phyloP scores from a whole-genome alignment of 1,140 invertebrate species.

The Panagrolaimus sp. region DNA sequence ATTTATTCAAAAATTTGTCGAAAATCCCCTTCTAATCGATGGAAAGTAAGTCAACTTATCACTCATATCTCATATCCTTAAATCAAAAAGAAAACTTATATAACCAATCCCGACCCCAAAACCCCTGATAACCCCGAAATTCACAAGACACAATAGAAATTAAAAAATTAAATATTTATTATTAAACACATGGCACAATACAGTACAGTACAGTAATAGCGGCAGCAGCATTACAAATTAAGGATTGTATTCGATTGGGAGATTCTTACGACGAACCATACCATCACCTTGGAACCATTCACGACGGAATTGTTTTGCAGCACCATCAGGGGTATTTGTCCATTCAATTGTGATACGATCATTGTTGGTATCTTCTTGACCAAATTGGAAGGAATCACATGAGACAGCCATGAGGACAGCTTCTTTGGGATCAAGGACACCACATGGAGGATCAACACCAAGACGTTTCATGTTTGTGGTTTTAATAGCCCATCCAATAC shows the following conservation, averaged over 20 bases:
- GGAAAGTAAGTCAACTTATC: conserved; percentile 54
- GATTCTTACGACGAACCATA: conserved; percentile 48
- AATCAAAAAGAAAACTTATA: no score
- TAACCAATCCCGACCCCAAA: no score
- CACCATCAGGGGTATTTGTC: conserved; percentile 45
- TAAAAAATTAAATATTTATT: no score
- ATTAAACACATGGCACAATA: no score
- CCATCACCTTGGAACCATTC: conserved; percentile 49
- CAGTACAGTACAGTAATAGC: not conserved
- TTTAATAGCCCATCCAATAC: conserved; percentile 47
- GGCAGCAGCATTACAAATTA: no score
- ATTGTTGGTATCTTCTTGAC: conserved; percentile 44
- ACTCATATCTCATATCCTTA: no score
- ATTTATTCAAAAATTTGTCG: conserved; percentile 82
- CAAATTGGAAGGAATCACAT: conserved; percentile 43
- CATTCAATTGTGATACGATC: conserved; percentile 49
- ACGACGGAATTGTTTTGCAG: conserved; percentile 41
- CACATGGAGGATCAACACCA: conserved; percentile 35
- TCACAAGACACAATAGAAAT: not conserved
- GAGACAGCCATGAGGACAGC: conserved; percentile 39
- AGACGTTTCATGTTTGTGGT: conserved; percentile 40
- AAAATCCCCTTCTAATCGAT: conserved; percentile 70
- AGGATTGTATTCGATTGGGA: conserved; percentile 47
- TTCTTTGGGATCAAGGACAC: conserved; percentile 46
- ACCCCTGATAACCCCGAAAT: no score